Evolutionary conservation across 1,140 invertebrate species (phyloP), one percentile per base, ranked within the genome.

Genomic region (Lasioglossum albipes): DNA sequence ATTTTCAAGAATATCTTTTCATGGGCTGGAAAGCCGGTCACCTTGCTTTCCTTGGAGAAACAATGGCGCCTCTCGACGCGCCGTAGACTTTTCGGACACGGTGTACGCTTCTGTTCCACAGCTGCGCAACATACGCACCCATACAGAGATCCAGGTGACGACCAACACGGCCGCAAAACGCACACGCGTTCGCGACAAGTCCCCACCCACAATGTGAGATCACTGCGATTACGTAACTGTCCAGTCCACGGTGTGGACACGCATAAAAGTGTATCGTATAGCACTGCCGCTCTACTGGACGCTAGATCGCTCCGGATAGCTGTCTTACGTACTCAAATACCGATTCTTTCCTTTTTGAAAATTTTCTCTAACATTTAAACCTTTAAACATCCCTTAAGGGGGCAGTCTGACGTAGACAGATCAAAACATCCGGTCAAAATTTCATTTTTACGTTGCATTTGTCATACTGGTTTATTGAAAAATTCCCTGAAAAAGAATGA

Each of bases 171-270:
- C 27, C 41, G 68, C 31, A 57, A 27, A 13, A n/a, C 49, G 57
- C 41, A 72, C 67, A 67, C 49, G 57, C 64, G 73, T 72, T 76
- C 75, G 61, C 73, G 74, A 68, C 81, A 75, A 73, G 88, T 89
- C 89, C 87, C 87, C 89, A 91, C 89, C 90, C 89, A 91, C 90
- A 84, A 86, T 81, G 84, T 90, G 90, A 90, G 89, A 91, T 91
- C 90, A 91, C 81, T 89, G 65, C 69, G 82, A 88, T 91, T 91
- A 89, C 88, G 88, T 91, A 91, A 91, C 88, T 88, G 89, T 87
- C 89, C 88, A 85, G 85, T 79, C 27, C 59, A 83, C 71, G 66
- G 74, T 79, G 85, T 83, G 80, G 76, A 87, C 87, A 79, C 74
- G 77, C 83, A 80, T 88, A 82, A 81, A 87, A 81, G 87, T 36